Evolutionary conservation across 2,888 invertebrate species (phyloP).

Genomic region (Cataglyphis altisquamis): DNA sequence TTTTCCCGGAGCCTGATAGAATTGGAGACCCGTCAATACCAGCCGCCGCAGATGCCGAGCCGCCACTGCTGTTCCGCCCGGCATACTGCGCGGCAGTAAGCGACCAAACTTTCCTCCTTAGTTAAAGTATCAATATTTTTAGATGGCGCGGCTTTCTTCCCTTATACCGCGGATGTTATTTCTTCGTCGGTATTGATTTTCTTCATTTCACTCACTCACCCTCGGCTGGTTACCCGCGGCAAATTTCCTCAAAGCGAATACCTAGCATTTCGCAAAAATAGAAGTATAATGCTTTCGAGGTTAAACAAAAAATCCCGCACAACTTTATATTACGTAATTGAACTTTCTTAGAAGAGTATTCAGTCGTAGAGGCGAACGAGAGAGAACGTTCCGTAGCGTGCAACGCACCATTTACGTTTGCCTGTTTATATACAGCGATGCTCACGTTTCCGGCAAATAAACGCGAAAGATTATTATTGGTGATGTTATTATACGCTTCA

Average conservation of each 20-base stretch:
- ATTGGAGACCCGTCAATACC: constrained; percentile 82
- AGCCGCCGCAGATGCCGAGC: constrained; percentile 78
- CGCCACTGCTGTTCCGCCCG: constrained; percentile 54
- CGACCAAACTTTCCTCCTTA: constrained; percentile 82
- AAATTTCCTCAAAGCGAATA: constrained; percentile 32
- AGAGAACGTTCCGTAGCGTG: background rate
- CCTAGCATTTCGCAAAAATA: constrained; percentile 56
- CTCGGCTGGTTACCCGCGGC: background rate
- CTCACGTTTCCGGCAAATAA: constrained; percentile 20
- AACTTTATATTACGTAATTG: constrained; percentile 53
- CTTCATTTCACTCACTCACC: constrained; percentile 67
- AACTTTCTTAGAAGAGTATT: constrained; percentile 12
- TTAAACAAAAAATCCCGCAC: constrained; percentile 62
- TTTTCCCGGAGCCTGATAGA: constrained; percentile 76
- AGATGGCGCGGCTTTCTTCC: constrained; percentile 76
- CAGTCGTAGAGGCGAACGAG: background rate
- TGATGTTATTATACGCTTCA: background rate
- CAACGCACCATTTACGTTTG: background rate
- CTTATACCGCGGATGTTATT: constrained; percentile 79
- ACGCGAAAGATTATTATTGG: constrained; percentile 13
- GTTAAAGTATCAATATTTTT: constrained; percentile 85
- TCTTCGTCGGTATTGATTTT: constrained; percentile 78
- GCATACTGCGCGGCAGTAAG: constrained; percentile 45
- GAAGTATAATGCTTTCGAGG: constrained; percentile 9
- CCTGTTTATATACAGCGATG: background rate